Conservation (phyloP, 2,888 invertebrate species). For the Tachina grossa region DNA sequence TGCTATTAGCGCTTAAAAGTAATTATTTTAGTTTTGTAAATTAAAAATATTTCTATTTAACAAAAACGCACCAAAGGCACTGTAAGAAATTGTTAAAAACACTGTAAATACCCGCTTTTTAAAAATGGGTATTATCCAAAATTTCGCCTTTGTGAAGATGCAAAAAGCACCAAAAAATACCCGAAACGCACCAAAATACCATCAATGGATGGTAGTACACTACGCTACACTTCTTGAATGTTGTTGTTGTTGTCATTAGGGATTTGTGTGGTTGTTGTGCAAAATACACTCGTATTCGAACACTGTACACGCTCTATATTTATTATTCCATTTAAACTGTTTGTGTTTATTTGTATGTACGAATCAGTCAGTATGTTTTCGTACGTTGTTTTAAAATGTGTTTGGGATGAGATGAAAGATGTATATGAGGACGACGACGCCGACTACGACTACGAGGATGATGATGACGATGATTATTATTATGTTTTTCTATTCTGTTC, state of each 20-base stretch:
- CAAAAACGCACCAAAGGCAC: too few species aligned
- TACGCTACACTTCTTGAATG: conserved; percentile 15
- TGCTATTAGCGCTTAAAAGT: too few species aligned
- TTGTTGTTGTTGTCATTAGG: conserved; percentile 24
- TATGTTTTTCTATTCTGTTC: conserved; percentile 51
- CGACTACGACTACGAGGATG: conserved; percentile 1
- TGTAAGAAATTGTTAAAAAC: too few species aligned
- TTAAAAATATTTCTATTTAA: too few species aligned
- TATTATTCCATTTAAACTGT: conserved; percentile 47
- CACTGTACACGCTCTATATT: conserved; percentile 42
- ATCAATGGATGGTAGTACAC: conserved; percentile 45
- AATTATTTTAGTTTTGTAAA: too few species aligned
- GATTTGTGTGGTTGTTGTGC: conserved; percentile 53
- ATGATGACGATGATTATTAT: background rate
- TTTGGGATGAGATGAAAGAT: conserved; percentile 51
- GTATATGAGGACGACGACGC: conserved; percentile 7
- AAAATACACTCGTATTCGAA: conserved; percentile 44
- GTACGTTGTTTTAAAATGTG: conserved; percentile 57
- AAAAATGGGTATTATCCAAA: too few species aligned
- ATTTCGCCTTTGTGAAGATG: too few species aligned
- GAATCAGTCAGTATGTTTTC: conserved; percentile 16
- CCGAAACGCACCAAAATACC: too few species aligned
- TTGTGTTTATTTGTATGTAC: conserved; percentile 49
- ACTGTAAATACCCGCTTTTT: too few species aligned
- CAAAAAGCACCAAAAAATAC: too few species aligned